Percentiles rank a stretch among this genome's conserved stretches.
These are phyloP conservation scores for Sesamia nonagrioides DNA, from an alignment of 1,140 invertebrate genomes.

Conservation along the genomic window DNA sequence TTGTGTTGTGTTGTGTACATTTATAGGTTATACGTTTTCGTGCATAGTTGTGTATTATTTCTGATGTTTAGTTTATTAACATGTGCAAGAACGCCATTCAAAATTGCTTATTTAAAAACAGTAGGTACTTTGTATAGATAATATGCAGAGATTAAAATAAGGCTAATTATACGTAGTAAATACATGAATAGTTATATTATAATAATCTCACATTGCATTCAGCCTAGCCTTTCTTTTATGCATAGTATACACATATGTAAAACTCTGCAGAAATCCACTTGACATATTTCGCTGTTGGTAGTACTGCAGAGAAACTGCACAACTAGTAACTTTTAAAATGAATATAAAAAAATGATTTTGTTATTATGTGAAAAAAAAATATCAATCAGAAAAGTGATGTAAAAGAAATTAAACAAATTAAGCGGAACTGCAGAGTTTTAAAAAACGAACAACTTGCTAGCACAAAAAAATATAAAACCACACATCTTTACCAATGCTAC, in stretches of 20 bases:
- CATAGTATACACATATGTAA: too few species aligned
- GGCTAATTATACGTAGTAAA: conserved; percentile 30
- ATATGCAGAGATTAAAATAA: conserved; percentile 34
- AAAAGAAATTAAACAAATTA: not conserved
- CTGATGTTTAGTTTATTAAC: not conserved
- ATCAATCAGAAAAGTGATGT: not conserved
- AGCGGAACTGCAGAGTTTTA: not conserved
- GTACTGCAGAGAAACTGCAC: not conserved
- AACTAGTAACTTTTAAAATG: not conserved
- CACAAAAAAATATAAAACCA: not conserved
- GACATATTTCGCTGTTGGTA: not conserved
- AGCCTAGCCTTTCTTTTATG: not conserved
- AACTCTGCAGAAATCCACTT: conserved; percentile 9
- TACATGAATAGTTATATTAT: not conserved
- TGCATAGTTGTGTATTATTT: not conserved
- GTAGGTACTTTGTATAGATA: not conserved
- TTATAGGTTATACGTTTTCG: too few species aligned
- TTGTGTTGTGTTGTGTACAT: too few species aligned
- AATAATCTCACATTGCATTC: not conserved
- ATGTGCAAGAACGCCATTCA: not conserved
- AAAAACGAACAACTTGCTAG: not conserved
- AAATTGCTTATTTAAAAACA: not conserved
- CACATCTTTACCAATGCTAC: conserved; percentile 7
- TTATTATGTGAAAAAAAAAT: not conserved
- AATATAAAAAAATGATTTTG: not conserved